phyloP scores from a whole-genome alignment of 2,888 invertebrate species.

The Ferrisia virgata region DNA sequence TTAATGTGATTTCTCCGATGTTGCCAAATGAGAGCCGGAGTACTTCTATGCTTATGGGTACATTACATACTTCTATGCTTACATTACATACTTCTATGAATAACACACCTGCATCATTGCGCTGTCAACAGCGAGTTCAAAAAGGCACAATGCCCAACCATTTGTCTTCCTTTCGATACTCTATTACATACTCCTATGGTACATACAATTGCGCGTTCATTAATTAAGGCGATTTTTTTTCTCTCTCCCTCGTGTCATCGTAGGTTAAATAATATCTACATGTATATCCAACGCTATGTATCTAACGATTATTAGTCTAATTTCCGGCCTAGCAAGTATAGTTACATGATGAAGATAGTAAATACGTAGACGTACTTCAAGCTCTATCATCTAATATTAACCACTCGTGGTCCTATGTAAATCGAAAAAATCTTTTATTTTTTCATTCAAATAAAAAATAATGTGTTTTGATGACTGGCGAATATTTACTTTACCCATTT shows the following conservation, averaged over 20 bases:
- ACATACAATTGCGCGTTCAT: neutral
- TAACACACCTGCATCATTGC: neutral
- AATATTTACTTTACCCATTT: neutral
- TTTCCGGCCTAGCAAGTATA: neutral
- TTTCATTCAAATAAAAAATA: neutral
- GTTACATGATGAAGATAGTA: neutral
- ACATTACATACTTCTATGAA: neutral
- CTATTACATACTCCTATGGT: too few species aligned
- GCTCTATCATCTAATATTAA: neutral
- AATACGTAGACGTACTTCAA: neutral
- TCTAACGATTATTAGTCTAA: neutral
- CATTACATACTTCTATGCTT: too few species aligned
- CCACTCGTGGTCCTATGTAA: neutral
- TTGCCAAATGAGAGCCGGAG: neutral
- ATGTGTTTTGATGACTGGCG: neutral
- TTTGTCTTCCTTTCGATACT: neutral
- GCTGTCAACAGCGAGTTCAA: neutral
- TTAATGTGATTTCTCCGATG: constrained; percentile 2
- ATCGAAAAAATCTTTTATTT: neutral
- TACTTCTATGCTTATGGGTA: too few species aligned
- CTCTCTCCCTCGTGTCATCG: neutral
- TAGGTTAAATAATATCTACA: neutral
- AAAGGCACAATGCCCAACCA: neutral
- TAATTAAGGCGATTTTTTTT: neutral
- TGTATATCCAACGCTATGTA: neutral